These are phyloP conservation scores for Teleogryllus occipitalis DNA, from an alignment of 1,140 invertebrate species.

Conservation along the genomic window DNA sequence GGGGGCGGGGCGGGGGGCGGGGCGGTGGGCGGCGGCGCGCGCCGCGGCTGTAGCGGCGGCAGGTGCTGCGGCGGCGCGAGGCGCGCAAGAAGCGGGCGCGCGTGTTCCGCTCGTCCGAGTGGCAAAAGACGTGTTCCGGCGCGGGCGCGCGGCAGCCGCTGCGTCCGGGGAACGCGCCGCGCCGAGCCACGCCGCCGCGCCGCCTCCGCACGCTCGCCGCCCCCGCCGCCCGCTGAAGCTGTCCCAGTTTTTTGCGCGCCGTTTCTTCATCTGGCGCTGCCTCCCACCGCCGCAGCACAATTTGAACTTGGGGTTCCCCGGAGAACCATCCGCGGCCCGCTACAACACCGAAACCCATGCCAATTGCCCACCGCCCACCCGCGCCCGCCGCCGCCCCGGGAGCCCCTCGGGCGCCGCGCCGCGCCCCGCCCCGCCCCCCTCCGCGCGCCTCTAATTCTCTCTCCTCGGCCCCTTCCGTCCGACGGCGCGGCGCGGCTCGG, in stretches of 20 bases:
- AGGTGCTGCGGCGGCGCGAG: too few relatives aligned
- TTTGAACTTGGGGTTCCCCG: neutral
- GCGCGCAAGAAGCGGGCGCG: too few relatives aligned
- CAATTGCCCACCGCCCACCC: neutral
- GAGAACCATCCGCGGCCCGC: neutral
- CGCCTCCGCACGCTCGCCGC: too few relatives aligned
- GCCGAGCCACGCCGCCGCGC: too few relatives aligned
- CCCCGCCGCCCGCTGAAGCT: neutral
- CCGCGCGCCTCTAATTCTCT: neutral
- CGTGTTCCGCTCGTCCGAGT: neutral
- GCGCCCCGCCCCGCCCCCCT: too few relatives aligned
- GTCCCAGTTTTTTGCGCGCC: neutral
- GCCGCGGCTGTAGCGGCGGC: too few relatives aligned
- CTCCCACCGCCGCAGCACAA: neutral
- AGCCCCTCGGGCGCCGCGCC: neutral
- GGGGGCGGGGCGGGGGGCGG: too few relatives aligned
- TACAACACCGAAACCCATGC: constrained; percentile 2
- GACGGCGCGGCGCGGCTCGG: too few relatives aligned
- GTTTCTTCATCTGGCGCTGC: constrained; percentile 2
- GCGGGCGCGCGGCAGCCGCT: neutral
- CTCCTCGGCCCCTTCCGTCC: neutral
- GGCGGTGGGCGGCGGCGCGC: too few relatives aligned
- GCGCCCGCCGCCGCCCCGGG: too few relatives aligned
- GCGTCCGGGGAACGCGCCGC: neutral
- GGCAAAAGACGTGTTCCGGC: neutral